Base-by-base conservation (phyloP, 2,797 vertebrate species). In the Lacerta bilineata region DNA sequence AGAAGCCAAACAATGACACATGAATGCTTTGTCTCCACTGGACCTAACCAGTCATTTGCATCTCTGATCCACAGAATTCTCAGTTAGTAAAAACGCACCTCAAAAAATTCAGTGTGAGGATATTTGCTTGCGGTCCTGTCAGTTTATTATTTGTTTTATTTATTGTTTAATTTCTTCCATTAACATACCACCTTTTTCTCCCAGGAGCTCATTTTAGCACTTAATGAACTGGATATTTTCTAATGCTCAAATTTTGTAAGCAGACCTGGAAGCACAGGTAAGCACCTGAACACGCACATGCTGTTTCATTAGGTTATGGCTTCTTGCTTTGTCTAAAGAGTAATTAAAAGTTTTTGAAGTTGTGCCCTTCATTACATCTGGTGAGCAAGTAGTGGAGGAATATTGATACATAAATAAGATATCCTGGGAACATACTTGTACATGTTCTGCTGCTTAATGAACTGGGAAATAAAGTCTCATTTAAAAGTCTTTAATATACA, bases 281-380 rank as follows among this genome's bases (percentile, higher is more conserved):
- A 50, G 69, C 66, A 39, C 41, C 25, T 36, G 80, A 90, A 86
- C 91, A 23, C 36, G 15, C 29, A 80, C 50, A 13, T 9, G 2
- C 50, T n/a, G 86, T 91, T 82, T 76, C 27, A 55, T 88, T 81
- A 75, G 72, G 66, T 55, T 90, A 82, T 13, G 33, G 18, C 15
- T 89, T 94, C 46, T 87, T 91, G 43, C 3, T 91, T 72, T 77
- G 87, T 90, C 93, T 89, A 59, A 50, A 88, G 93, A 91, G 69
- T 92, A 84, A 90, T 88, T 71, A 95, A 93, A 90, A 91, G 11
- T 79, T 50, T 85, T 41, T 77, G 74, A 91, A 91, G 87, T 76
- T 95, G 10, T 61, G 82, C 80, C 80, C 46, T 90, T 88, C 41
- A 18, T 76, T 86, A 84, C n/a, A 11, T 85, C 27, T 90, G 92